Conservation (phyloP, 2,888 invertebrate species). For the Epistrophella euchroma region DNA sequence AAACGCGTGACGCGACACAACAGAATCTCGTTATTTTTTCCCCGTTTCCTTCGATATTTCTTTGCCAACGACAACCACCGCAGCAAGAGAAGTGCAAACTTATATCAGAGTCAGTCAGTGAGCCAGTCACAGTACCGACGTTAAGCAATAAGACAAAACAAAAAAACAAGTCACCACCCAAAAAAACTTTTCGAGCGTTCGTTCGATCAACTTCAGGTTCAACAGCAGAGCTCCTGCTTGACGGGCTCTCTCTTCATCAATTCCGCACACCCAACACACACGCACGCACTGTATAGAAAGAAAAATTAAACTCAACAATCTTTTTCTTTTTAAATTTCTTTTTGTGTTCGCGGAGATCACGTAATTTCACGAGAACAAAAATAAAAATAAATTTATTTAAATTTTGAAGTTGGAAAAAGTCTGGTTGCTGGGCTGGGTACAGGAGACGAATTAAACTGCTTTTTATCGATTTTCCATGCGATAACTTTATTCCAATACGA, state of each 20-base stretch:
- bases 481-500: constrained; percentile 53
- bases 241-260: constrained; percentile 64
- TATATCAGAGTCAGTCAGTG: constrained; percentile 32
- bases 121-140: constrained; percentile 1
- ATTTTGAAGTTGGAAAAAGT: constrained; percentile 12
- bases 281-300: constrained; percentile 52
- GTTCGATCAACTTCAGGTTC: constrained; percentile 52
- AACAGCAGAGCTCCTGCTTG: constrained; percentile 61
- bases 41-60: constrained; percentile 2
- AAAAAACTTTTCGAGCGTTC: constrained; percentile 45
- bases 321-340: constrained; percentile 38
- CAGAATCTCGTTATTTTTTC: constrained; percentile 22
- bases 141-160: constrained; percentile 27
- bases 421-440: constrained; percentile 2
- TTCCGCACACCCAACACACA: constrained; percentile 55
- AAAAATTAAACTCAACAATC: constrained; percentile 42
- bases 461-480: constrained; percentile 71
- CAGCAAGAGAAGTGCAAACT: constrained; percentile 50
- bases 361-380: constrained; percentile 60
- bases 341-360: constrained; percentile 63
- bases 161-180: constrained; percentile 65
- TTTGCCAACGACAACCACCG: constrained; percentile 1
- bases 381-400: constrained; percentile 4
- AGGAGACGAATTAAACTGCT: constrained; percentile 39
- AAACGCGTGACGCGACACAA: constrained; percentile 53